Conservation (phyloP, 2,113 vertebrate genomes). For the Ceyx cyanopectus region DNA sequence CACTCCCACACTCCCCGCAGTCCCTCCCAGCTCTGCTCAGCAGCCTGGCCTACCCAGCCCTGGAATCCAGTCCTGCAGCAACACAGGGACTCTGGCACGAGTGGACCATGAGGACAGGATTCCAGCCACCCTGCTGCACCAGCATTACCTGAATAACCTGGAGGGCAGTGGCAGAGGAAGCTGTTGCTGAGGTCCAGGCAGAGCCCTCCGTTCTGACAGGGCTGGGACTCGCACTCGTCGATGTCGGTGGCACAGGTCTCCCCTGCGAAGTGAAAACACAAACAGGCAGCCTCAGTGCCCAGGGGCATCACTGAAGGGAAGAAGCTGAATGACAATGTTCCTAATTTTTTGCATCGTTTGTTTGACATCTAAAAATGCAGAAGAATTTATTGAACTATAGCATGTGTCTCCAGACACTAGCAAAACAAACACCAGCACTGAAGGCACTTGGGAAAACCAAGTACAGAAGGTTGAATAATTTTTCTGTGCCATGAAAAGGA, state of each 20-base stretch:
- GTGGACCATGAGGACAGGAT: not conserved
- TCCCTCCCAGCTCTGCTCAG: not conserved
- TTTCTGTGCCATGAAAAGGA: not conserved
- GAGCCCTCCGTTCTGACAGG: conserved; percentile 84
- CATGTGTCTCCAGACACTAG: not conserved
- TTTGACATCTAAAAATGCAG: not conserved
- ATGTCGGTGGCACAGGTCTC: conserved; percentile 85
- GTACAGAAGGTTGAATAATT: not conserved
- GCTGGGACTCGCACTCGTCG: conserved; percentile 87
- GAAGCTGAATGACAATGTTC: not conserved
- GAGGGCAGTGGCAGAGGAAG: conserved; percentile 85
- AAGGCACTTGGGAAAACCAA: not conserved
- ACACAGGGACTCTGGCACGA: not conserved
- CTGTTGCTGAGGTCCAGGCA: conserved; percentile 85
- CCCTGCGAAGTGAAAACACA: conserved; percentile 75
- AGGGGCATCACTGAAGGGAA: not conserved
- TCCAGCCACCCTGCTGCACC: not conserved
- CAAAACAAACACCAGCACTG: not conserved
- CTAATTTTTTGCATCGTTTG: not conserved
- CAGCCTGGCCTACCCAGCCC: not conserved
- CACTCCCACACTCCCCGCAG: not conserved
- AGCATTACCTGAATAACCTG: conserved; percentile 87
- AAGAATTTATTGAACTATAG: not conserved
- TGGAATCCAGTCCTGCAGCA: not conserved
- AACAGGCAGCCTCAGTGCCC: not conserved